Evolutionary conservation across 2,888 invertebrate genomes (phyloP).

Genomic region (Microdon myrmicae): DNA sequence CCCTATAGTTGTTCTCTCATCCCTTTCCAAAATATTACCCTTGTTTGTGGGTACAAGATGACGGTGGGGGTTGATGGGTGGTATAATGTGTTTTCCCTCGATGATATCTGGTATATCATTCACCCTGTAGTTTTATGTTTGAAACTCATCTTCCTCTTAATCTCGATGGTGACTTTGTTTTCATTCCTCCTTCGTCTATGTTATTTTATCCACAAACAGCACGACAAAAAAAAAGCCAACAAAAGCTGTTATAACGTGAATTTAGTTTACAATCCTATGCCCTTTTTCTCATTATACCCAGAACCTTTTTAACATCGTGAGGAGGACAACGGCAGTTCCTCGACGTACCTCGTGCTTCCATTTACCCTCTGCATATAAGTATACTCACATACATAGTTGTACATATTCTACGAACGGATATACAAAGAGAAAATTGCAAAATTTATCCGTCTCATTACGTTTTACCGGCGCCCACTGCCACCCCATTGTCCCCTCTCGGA

Average conservation of each 20-base stretch:
- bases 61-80: conserved; percentile 2
- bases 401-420: conserved; percentile 32
- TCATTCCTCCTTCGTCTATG: conserved; percentile 8
- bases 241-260: too few species aligned
- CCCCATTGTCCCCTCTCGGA: conserved; percentile 23
- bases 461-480: conserved; percentile 12
- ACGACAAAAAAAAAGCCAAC: too few species aligned
- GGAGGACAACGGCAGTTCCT: too few species aligned
- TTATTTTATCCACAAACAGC: too few species aligned
- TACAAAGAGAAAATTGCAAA: conserved; percentile 26
- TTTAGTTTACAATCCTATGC: conserved; percentile 51
- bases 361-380: conserved; percentile 13
- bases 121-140: too few species aligned
- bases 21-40: too few species aligned
- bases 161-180: conserved; percentile 31
- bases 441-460: conserved; percentile 47
- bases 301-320: conserved; percentile 45
- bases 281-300: conserved; percentile 45
- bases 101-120: too few species aligned
- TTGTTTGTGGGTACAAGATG: too few species aligned
- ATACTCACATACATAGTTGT: not conserved
- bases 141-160: too few species aligned
- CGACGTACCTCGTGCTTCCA: conserved; percentile 19
- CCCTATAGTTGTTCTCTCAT: too few species aligned
- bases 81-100: too few species aligned